phyloP scores from a whole-genome alignment of 2,888 invertebrate genomes.

The Tipula unca region DNA sequence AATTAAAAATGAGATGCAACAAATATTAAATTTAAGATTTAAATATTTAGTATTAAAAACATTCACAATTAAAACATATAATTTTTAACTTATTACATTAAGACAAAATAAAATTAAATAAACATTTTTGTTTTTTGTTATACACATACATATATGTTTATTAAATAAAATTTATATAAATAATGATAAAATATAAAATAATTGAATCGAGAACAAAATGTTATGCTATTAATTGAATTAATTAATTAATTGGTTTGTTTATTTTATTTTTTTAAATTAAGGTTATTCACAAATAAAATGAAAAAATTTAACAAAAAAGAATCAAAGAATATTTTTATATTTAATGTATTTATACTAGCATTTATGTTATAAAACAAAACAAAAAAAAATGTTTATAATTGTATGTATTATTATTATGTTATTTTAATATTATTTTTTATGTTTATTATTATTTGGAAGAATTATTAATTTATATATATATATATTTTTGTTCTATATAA shows the following conservation, averaged over 20 bases:
- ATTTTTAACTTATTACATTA: neutral
- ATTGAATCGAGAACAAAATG: neutral
- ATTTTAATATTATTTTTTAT: neutral
- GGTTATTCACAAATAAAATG: neutral
- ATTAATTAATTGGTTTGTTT: neutral
- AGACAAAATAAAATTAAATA: neutral
- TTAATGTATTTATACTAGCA: neutral
- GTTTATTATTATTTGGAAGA: neutral
- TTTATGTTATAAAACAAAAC: neutral
- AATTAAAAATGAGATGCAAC: neutral
- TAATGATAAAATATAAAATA: neutral
- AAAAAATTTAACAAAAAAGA: neutral
- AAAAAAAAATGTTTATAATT: neutral
- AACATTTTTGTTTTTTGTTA: neutral
- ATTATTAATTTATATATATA: neutral
- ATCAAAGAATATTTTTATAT: constrained; percentile 14
- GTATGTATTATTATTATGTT: neutral
- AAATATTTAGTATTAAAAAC: neutral
- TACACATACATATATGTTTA: neutral
- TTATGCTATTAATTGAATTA: neutral
- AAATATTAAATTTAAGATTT: neutral
- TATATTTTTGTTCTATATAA: neutral
- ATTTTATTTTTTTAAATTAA: neutral
- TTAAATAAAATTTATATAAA: neutral
- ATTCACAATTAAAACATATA: neutral